These are phyloP conservation scores for Myodes glareolus DNA, from an alignment of 2,113 vertebrate genomes.

Conservation along the genomic window DNA sequence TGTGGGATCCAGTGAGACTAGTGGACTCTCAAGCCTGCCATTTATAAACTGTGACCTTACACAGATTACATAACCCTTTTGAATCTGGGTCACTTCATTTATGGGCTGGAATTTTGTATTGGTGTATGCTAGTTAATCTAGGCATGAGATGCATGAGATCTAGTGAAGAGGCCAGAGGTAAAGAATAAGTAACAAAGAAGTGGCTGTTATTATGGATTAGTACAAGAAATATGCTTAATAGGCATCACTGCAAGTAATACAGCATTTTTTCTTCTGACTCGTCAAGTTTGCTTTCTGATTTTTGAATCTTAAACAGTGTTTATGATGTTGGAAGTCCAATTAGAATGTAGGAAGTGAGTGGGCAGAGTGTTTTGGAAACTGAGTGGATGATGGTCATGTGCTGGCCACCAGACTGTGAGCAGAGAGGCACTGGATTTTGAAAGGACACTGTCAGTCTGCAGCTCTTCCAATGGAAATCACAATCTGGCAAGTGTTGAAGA, in stretches of 20 bases:
- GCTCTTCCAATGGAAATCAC: background rate
- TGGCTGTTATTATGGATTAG: background rate
- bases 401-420: background rate
- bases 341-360: background rate
- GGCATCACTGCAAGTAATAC: background rate
- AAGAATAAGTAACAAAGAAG: background rate
- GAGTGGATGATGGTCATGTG: background rate
- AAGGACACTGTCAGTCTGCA: background rate
- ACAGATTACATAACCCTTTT: background rate
- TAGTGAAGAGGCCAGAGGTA: background rate
- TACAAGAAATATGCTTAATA: background rate
- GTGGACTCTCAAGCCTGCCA: background rate
- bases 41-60: background rate
- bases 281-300: background rate
- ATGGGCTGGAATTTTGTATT: constrained; percentile 3
- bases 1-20: background rate
- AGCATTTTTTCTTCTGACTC: background rate
- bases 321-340: background rate
- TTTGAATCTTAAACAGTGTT: constrained; percentile 30
- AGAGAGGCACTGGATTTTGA: background rate
- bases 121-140: background rate
- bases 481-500: background rate
- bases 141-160: background rate
- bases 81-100: background rate
- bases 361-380: background rate